A percentile compares a stretch with the other conserved stretches of the same genome.
Evolutionary conservation across 2,797 vertebrate genomes (phyloP).

Genomic region (Nannoperca obscura): DNA sequence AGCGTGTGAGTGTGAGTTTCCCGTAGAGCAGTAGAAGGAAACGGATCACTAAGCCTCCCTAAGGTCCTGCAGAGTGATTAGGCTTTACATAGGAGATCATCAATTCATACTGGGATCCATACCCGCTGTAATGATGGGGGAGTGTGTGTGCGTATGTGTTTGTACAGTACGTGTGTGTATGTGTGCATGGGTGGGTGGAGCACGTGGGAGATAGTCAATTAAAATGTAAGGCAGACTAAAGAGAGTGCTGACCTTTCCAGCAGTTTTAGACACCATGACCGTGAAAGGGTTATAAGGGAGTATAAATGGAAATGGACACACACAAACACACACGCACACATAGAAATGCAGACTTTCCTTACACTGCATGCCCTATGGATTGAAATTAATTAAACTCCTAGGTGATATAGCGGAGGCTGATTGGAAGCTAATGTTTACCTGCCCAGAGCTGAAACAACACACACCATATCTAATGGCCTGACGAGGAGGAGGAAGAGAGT

Average conservation of each 20-base stretch:
- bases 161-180: slow-evolving; percentile 52
- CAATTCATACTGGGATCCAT: slow-evolving; percentile 85
- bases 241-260: slow-evolving; percentile 87
- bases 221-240: slow-evolving; percentile 86
- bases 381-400: slow-evolving; percentile 80
- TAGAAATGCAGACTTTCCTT: slow-evolving; percentile 47
- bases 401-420: slow-evolving; percentile 73
- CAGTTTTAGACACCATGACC: slow-evolving; percentile 79
- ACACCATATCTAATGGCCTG: slow-evolving; percentile 67
- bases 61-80: slow-evolving; percentile 83
- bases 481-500: slow-evolving; percentile 51
- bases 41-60: slow-evolving; percentile 80
- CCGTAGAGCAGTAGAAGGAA: slow-evolving; percentile 71
- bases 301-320: slow-evolving; percentile 74
- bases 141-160: slow-evolving; percentile 54
- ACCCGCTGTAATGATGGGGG: slow-evolving; percentile 74
- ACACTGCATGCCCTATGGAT: slow-evolving; percentile 69
- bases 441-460: slow-evolving; percentile 72
- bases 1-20: slow-evolving; percentile 73
- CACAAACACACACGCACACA: slow-evolving; percentile 50
- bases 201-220: slow-evolving; percentile 83
- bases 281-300: slow-evolving; percentile 78
- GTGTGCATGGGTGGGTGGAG: slow-evolving; percentile 28
- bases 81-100: slow-evolving; percentile 84
- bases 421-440: slow-evolving; percentile 82